Base-by-base conservation (phyloP, 2,113 vertebrate genomes). In the Charina bottae region DNA sequence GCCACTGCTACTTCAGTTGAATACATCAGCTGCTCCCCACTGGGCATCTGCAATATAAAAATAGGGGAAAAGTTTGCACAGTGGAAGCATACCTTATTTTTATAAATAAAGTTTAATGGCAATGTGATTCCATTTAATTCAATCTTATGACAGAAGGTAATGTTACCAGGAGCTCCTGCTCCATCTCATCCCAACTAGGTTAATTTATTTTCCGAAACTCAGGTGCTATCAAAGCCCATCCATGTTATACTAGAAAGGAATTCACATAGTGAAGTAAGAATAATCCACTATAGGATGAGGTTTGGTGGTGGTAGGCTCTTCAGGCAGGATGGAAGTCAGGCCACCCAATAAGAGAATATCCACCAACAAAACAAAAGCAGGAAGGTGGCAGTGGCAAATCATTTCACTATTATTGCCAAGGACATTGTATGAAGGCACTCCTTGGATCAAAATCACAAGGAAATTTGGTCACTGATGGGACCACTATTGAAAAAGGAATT, bases 1-100 rank as follows among this genome's bases (percentile, higher is more conserved):
- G 94, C 95, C 93, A 3, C 93, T 97, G 96, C 93, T 93, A 93
- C 94, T 95, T 97, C 95, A 95, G 95, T 95, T 95, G 95, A 97
- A 94, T 94, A 96, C 96, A 94, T 95, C 94, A 94, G 62, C 93
- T 94, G 94, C 17, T 42, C 33, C 95, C 95, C 94, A 96, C 96
- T 96, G 92, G 93, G 97, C 96, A 96, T 97, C 96, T 96, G 94
- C 94, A 95, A 94, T 89, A 78, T 78, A 42, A 78, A 78, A 78
- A 78, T 42, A 78, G 6, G 7, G 33, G 19, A 15, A 78, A 78
- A 0, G 0, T 78, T 78, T 78, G 33, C 72, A 21, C 33, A 42
- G 37, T 78, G 72, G 72, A 78, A 21, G 33, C 37, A 21, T 9
- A 37, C 33, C 72, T 78, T 78, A 42, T 42, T 78, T 78, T 78